Evolutionary conservation across 2,888 invertebrate genomes (phyloP), one percentile per base, ranked within the genome.

Genomic region (Brachylomia viminalis): DNA sequence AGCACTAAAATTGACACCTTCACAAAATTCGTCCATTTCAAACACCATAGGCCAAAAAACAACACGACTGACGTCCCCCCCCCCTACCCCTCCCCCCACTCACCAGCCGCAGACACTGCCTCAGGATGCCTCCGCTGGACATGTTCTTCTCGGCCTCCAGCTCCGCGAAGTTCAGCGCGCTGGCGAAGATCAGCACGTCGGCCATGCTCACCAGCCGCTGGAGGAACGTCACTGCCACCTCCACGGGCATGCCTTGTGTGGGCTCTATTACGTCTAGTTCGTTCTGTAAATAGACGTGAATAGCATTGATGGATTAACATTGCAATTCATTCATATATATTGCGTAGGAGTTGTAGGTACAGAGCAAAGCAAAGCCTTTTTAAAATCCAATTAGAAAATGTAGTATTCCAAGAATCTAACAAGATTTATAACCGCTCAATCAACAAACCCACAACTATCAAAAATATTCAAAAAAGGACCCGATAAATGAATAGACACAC

Each of bases 91-190:
- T 0, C 17, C 20, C 47, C 11, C 17, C 52, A 95, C 97, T 97
- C 93, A 98, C 99, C 97, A 99, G 96, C 94, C 99, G 97, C 79
- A 99, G 97, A 93, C 99, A 99, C 95, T 99, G 99, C 76, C 99
- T 96, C 74, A 99, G 96, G 88, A 99, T 99, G 66, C 99, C 99
- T n/a, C 99, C 99, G 90, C 99, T 98, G 68, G 99, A 99, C 99
- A 99, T 99, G 94, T 99, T 99, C 96, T 99, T 99, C 96, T 99
- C 99, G 0, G 99, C 99, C 95, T 99, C 99, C 64, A 99, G 96
- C 94, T 99, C 99, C 45, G 98, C 98, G 92, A 99, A 99, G 97
- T 99, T 99, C 77, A 99, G 97, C 4, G 99, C 99, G 91, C 99
- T 99, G 77, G 99, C 99, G 96, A 99, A 99, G 89, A 99, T 99